Base-by-base conservation (phyloP, 2,888 invertebrate genomes). In the Lapara coniferarum region DNA sequence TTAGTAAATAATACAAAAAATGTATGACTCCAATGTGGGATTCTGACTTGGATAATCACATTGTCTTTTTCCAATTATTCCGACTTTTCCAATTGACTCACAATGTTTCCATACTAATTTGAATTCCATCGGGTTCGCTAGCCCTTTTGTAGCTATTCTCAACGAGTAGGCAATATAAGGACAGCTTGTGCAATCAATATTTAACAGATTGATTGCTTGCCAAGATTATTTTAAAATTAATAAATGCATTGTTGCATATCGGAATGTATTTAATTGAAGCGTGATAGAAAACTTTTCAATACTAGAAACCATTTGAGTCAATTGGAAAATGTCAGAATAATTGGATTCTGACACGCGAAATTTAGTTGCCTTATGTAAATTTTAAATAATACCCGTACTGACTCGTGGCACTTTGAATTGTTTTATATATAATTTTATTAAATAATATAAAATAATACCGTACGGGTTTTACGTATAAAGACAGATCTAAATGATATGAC, bases 311-410 rank as follows among this genome's bases (percentile, higher is more conserved):
- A 63, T 19, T 10, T 13, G 19, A 49, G 19, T 49, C 16, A 63
- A 63, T 19, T 49, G 63, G 49, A 63, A 63, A 19, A 63, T 19
- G 46, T 46, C 68, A 69, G 53, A 58, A 70, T 19, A n/a, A 67
- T 63, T 56, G 10, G 30, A 46, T 25, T 30, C 37, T 16, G 25
- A 52, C 56, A 56, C 30, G 46, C 12, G 53, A 53, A 51, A 77
- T 76, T 71, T 75, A 74, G 75, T 75, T 72, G 66, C 53, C 53
- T 66, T 51, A 53, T 59, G 25, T 59, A 44, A 63, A 63, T 37
- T 49, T 63, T 81, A 81, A 81, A 81, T 74, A 75, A 88, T 91
- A 92, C 91, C 92, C 91, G 92, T 92, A 91, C 90, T 85, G 72
- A 80, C 73, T 87, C 86, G 91, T 92, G 92, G 90, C 90, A 91